Evolutionary conservation across 2,888 invertebrate genomes (phyloP).

Genomic region (Pseudococcus longispinus): DNA sequence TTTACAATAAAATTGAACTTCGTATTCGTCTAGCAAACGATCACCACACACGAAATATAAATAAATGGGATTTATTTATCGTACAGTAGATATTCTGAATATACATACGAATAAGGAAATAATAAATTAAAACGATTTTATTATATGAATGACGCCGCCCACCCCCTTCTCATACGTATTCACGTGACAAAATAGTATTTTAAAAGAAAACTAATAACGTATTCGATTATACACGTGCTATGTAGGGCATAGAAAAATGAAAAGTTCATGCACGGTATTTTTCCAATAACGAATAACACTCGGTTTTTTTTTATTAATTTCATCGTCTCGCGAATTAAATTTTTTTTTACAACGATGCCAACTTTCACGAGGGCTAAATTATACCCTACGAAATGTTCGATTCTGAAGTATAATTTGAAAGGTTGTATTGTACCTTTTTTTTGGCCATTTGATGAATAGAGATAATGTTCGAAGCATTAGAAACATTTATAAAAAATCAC

Average conservation of each 20-base stretch:
- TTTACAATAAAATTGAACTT: slow-evolving; percentile 15
- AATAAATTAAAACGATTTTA: slow-evolving; percentile 46
- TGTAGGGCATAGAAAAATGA: slow-evolving; percentile 32
- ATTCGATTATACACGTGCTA: slow-evolving; percentile 45
- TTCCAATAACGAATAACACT: not conserved
- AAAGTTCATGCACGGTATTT: slow-evolving; percentile 29
- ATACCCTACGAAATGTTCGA: not conserved
- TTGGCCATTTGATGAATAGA: not conserved
- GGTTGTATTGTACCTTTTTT: not conserved
- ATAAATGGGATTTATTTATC: slow-evolving; percentile 22
- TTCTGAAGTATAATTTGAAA: not conserved
- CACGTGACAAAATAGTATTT: slow-evolving; percentile 45
- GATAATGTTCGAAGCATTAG: not conserved
- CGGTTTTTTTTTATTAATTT: not conserved
- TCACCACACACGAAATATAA: slow-evolving; percentile 24
- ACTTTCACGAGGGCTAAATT: not conserved
- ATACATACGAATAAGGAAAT: slow-evolving; percentile 17
- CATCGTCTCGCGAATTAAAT: not conserved
- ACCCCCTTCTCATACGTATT: not conserved
- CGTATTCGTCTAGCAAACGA: not conserved
- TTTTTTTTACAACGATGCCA: not conserved
- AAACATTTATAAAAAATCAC: not conserved
- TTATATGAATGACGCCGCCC: not conserved
- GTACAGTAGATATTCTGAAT: not conserved
- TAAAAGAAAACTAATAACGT: slow-evolving; percentile 43